phyloP scores from a whole-genome alignment of 1,140 invertebrate genomes.

The Portunus trituberculatus region DNA sequence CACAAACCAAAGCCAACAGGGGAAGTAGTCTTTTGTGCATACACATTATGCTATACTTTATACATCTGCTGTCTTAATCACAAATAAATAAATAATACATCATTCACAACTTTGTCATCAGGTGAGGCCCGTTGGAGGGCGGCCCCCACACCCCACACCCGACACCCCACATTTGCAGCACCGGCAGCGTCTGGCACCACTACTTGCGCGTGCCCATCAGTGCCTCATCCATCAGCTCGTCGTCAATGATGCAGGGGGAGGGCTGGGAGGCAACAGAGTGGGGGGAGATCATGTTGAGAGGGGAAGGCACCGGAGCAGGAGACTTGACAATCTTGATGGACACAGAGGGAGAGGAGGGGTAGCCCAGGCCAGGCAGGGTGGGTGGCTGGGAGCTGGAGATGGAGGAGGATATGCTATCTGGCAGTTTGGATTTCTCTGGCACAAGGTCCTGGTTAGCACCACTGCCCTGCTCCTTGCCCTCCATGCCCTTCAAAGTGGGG shows the following conservation, averaged over 20 bases:
- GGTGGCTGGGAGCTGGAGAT: constrained; percentile 53
- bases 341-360: constrained; percentile 84
- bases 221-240: constrained; percentile 94
- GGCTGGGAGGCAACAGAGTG: constrained; percentile 77
- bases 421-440: constrained; percentile 45
- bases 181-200: background rate
- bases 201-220: constrained; percentile 84
- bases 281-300: constrained; percentile 71
- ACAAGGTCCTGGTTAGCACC: constrained; percentile 43
- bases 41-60: constrained; percentile 40
- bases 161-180: too few species aligned
- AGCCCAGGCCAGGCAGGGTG: constrained; percentile 58
- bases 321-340: constrained; percentile 90
- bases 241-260: constrained; percentile 91
- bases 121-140: background rate
- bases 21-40: constrained; percentile 40
- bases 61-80: background rate
- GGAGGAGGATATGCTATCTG: constrained; percentile 39
- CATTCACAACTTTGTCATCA: background rate
- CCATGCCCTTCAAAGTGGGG: constrained; percentile 32
- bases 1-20: background rate
- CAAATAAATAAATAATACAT: background rate
- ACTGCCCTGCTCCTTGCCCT: constrained; percentile 49
- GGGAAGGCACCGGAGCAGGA: constrained; percentile 84
- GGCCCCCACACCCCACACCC: background rate